Conservation (phyloP, 2,113 vertebrate species). For the Forbesichthys papilliferus region DNA sequence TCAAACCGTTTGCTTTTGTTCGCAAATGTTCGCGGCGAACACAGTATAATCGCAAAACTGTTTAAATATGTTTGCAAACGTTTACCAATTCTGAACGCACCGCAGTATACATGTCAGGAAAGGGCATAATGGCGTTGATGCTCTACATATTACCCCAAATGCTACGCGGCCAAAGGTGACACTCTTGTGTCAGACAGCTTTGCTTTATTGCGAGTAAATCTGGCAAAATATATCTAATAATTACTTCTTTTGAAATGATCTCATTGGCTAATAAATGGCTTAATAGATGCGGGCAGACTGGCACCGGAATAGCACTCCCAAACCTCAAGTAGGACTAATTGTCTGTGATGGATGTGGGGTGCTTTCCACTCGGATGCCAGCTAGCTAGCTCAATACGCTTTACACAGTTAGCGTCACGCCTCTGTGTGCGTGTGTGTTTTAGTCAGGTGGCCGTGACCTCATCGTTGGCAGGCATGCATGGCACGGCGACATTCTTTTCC, state of each 20-base stretch:
- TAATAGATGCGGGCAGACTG: slow-evolving; percentile 33
- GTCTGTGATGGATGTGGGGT: slow-evolving; percentile 57
- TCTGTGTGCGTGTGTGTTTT: slow-evolving; percentile 4
- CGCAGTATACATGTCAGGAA: no score
- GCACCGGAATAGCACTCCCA: slow-evolving; percentile 25
- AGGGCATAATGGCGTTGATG: no score
- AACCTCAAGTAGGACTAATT: slow-evolving; percentile 51
- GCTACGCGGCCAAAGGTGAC: no score
- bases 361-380: slow-evolving; percentile 35
- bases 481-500: neutral
- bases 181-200: no score
- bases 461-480: slow-evolving; percentile 38
- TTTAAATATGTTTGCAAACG: no score
- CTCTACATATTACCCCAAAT: no score
- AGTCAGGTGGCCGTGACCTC: slow-evolving; percentile 40
- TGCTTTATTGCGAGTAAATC: no score
- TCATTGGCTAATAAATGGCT: slow-evolving; percentile 44
- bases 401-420: slow-evolving; percentile 20
- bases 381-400: slow-evolving; percentile 5
- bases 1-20: no score
- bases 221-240: slow-evolving; percentile 21
- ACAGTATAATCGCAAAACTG: no score
- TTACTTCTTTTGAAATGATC: slow-evolving; percentile 22
- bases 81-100: no score
- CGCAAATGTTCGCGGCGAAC: no score